Base-by-base conservation (phyloP, 2,888 invertebrate genomes). In the Nasonia oneida region DNA sequence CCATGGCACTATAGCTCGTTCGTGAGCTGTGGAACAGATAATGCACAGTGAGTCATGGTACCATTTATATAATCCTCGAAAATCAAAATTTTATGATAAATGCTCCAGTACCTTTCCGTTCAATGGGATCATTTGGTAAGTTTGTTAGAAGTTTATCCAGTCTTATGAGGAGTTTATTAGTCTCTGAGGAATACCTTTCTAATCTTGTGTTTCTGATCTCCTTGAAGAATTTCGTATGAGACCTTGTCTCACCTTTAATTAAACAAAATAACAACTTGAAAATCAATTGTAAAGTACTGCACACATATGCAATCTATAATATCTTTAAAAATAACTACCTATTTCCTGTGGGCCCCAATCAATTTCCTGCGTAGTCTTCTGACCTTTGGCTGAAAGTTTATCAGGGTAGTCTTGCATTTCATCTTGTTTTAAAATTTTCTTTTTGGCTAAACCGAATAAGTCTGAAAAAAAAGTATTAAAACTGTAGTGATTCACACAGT, bases 81-180 rank as follows among this genome's bases (percentile, higher is more conserved):
- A 5, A 64, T 70, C 23, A 37, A 42, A 18, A 47, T 50, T 42
- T 42, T 6, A 42, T 33, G 74, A 33, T 10, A 71, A 83, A 57
- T 74, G 53, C 23, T 29, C 4, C 4, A 64, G 85, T 95, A 91
- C 96, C 96, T 94, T 97, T 97, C 88, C 97, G 95, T 91, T 96
- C 96, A 80, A 95, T 94, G 18, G 96, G 95, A 90, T 97, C 96
- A 88, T 94, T 93, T 6, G 98, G 97, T 93, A 97, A 95, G 92
- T 97, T 97, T 89, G 96, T 95, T 57, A 99, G 95, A 86, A 99
- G 94, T 93, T 98, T 98, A 93, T 99, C 98, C 89, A 99, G 94
- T 89, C 99, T 95, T 92, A 99, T 98, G 78, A 99, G 95, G 83
- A 99, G 94, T 93, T 98, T 99, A 93, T 99, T 99, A 1, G 99